These are phyloP conservation scores for Sinella curviseta DNA, from an alignment of 1,140 invertebrate genomes.

Conservation along the genomic window DNA sequence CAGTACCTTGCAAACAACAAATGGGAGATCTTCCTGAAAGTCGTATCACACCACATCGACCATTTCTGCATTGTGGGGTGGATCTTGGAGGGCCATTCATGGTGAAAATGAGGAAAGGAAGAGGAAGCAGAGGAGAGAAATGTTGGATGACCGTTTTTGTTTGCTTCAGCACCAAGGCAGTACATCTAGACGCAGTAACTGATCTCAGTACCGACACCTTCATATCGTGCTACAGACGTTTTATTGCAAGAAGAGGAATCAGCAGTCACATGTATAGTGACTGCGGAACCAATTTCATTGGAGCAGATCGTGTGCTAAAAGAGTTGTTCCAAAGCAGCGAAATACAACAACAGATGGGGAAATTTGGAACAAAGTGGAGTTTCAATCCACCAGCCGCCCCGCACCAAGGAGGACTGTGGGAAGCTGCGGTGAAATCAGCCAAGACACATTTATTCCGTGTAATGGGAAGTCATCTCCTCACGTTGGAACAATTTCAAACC, in stretches of 20 bases:
- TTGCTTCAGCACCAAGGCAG: too few relatives aligned
- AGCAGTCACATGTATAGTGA: conserved; percentile 50
- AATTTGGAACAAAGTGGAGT: background rate
- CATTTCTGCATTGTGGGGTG: conserved; percentile 43
- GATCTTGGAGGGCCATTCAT: conserved; percentile 51
- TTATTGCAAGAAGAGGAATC: conserved; percentile 52
- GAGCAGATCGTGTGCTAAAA: conserved; percentile 45
- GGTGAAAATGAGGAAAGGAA: conserved; percentile 43
- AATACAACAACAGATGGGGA: too few relatives aligned
- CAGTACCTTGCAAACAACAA: conserved; percentile 30
- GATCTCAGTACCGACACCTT: conserved; percentile 51
- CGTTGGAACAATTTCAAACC: conserved; percentile 50
- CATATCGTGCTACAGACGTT: conserved; percentile 50
- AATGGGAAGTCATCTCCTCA: conserved; percentile 14
- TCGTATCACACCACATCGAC: conserved; percentile 46
- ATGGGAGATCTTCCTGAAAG: conserved; percentile 52
- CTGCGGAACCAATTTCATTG: conserved; percentile 52
- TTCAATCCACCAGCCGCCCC: background rate
- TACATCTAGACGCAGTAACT: conserved; percentile 53
- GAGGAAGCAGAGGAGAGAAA: conserved; percentile 44
- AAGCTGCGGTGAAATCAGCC: background rate
- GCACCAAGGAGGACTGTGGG: background rate
- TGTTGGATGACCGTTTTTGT: conserved; percentile 52
- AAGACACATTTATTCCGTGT: background rate
- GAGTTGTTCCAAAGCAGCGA: too few relatives aligned